Evolutionary conservation across 2,113 vertebrate species (phyloP).

Genomic region (Mus spicilegus): DNA sequence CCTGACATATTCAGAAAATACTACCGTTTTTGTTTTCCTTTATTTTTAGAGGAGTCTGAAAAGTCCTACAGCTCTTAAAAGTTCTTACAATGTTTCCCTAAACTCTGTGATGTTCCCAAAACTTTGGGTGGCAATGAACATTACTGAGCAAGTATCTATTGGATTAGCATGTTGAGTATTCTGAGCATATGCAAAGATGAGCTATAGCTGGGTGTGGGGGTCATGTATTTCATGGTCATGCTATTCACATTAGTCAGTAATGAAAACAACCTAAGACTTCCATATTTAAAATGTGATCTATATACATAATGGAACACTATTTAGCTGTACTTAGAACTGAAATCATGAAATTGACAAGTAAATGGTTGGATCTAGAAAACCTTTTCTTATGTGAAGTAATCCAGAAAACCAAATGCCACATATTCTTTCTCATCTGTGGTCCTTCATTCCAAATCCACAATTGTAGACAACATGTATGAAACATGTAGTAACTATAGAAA

Average conservation of each 20-base stretch:
- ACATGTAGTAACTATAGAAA: background rate
- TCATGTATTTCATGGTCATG: background rate
- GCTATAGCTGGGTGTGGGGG: accelerated
- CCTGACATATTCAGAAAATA: background rate
- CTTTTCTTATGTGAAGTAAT: background rate
- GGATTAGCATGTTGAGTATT: background rate
- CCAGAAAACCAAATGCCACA: background rate
- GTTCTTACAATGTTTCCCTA: background rate
- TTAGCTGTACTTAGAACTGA: background rate
- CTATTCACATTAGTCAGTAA: background rate
- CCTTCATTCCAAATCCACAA: background rate
- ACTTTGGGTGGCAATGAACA: background rate
- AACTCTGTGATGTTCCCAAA: background rate
- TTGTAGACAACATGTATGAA: background rate
- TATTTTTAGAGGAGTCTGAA: background rate
- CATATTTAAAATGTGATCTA: background rate
- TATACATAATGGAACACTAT: background rate
- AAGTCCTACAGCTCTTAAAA: background rate
- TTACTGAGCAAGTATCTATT: background rate
- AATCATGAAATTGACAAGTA: background rate
- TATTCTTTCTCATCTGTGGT: background rate
- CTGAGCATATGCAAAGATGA: background rate
- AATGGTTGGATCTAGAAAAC: background rate
- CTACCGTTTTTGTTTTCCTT: too few relatives aligned
- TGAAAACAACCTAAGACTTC: background rate